These are phyloP conservation scores for Hydrolagus colliei DNA, from an alignment of 2,797 vertebrate species.

Conservation along the genomic window DNA sequence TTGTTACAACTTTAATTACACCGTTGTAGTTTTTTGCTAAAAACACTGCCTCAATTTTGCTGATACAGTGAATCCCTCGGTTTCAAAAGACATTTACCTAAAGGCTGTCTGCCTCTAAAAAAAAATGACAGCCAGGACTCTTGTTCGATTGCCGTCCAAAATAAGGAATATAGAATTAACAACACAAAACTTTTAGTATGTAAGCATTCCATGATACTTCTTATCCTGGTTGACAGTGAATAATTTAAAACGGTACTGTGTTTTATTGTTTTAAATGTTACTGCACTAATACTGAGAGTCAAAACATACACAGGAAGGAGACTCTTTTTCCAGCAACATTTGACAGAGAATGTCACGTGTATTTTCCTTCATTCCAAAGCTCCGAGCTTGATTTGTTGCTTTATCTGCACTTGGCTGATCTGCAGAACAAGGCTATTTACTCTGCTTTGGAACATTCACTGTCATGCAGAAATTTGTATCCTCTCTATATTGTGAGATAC, in stretches of 20 bases:
- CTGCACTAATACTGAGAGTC: background rate
- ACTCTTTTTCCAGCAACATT: background rate
- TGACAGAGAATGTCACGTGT: background rate
- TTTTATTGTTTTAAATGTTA: background rate
- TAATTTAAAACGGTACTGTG: slow-evolving; percentile 12
- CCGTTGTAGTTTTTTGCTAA: slow-evolving; percentile 10
- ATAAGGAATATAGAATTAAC: background rate
- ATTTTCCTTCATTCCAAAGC: background rate
- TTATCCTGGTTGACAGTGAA: background rate
- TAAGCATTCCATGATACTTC: background rate
- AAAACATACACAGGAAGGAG: background rate
- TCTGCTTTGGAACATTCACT: slow-evolving; percentile 1
- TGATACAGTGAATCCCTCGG: background rate
- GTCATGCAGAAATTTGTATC: background rate
- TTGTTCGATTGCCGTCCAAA: background rate
- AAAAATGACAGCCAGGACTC: background rate
- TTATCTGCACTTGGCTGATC: background rate
- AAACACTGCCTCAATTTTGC: slow-evolving; percentile 1
- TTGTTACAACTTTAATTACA: background rate
- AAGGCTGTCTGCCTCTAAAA: background rate
- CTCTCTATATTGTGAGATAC: background rate
- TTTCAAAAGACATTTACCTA: background rate
- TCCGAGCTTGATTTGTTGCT: background rate
- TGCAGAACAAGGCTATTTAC: background rate
- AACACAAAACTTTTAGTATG: background rate